Evolutionary conservation across 2,888 invertebrate species (phyloP).

Genomic region (Cloeon dipterum): DNA sequence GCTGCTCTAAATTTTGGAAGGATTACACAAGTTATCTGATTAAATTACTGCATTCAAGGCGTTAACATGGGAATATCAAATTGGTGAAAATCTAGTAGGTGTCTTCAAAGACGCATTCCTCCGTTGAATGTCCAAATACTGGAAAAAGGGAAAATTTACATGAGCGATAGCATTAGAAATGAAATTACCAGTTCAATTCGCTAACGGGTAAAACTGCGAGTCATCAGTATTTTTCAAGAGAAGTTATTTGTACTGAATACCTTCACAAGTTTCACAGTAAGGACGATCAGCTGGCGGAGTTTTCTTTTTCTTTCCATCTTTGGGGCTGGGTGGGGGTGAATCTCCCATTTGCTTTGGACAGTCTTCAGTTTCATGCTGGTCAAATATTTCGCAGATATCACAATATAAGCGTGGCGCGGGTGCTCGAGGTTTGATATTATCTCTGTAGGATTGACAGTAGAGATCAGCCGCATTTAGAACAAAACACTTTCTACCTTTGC

Average conservation of each 20-base stretch:
- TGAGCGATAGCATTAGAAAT: neutral
- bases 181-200: neutral
- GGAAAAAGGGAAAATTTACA: slow-evolving; percentile 19
- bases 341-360: slow-evolving; percentile 63
- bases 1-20: slow-evolving; percentile 3
- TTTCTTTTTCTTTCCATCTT: slow-evolving; percentile 18
- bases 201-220: neutral
- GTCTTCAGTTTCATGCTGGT: slow-evolving; percentile 92
- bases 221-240: neutral
- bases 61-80: no score
- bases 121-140: slow-evolving; percentile 77
- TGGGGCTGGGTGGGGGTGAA: slow-evolving; percentile 22
- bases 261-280: slow-evolving; percentile 86
- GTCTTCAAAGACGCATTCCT: slow-evolving; percentile 68
- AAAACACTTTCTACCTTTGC: slow-evolving; percentile 16
- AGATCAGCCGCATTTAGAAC: slow-evolving; percentile 5
- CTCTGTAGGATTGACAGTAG: slow-evolving; percentile 10
- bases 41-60: no score
- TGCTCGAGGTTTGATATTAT: slow-evolving; percentile 16
- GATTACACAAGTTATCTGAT: slow-evolving; percentile 2
- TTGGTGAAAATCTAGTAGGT: slow-evolving; percentile 42
- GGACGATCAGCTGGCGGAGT: slow-evolving; percentile 29
- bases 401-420: slow-evolving; percentile 71
- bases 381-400: slow-evolving; percentile 94
- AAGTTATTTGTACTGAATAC: slow-evolving; percentile 23